phyloP scores from a whole-genome alignment of 2,113 vertebrate species.

The Emydura subglobosa region DNA sequence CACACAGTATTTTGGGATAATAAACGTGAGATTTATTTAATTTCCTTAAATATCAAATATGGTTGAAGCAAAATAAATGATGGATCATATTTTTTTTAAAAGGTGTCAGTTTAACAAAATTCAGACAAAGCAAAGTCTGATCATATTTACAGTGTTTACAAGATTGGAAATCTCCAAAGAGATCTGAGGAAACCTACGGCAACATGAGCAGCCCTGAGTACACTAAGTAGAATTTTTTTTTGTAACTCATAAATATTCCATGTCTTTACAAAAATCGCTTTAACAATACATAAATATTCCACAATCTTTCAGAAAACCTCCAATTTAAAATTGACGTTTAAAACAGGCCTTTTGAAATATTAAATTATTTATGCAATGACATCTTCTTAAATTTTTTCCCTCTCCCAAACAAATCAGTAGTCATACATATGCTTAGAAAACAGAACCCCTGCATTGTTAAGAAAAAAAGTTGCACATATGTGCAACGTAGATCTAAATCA shows the following conservation, averaged over 20 bases:
- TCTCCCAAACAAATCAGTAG: conserved; percentile 66
- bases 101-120: conserved; percentile 18
- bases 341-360: conserved; percentile 67
- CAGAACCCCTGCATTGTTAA: conserved; percentile 25
- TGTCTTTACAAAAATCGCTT: conserved; percentile 65
- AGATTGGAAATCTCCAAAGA: conserved; percentile 76
- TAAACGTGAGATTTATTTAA: conserved; percentile 58
- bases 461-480: conserved; percentile 18
- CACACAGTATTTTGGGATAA: conserved; percentile 28
- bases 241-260: conserved; percentile 74
- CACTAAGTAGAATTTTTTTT: conserved; percentile 72
- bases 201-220: conserved; percentile 58
- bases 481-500: conserved; percentile 61
- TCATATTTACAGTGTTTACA: conserved; percentile 69
- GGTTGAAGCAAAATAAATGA: conserved; percentile 55
- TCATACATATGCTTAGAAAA: conserved; percentile 42
- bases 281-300: conserved; percentile 68
- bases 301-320: conserved; percentile 71
- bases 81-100: background rate
- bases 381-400: conserved; percentile 65
- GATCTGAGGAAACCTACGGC: conserved; percentile 69
- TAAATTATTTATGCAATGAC: conserved; percentile 65
- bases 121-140: conserved; percentile 67
- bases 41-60: conserved; percentile 69
- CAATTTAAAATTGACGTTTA: conserved; percentile 73